Evolutionary conservation across 2,113 vertebrate species (phyloP).

Genomic region (Neodon shergylaensis): DNA sequence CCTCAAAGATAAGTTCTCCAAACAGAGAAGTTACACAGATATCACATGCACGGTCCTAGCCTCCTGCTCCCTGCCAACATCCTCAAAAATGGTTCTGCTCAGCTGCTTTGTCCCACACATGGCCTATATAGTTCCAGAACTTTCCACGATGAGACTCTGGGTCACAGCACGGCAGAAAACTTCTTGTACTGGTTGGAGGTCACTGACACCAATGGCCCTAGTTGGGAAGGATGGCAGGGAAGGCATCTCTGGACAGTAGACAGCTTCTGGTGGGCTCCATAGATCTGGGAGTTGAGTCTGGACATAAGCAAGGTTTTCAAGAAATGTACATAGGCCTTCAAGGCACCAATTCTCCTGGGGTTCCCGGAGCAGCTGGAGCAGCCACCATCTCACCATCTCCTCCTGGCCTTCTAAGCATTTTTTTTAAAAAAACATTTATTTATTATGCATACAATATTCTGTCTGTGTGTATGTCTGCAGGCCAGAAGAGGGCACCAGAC

Average conservation of each 20-base stretch:
- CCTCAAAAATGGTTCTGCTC: conserved; percentile 85
- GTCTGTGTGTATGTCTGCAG: too few relatives aligned
- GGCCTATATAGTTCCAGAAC: conserved; percentile 90
- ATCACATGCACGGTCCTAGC: conserved; percentile 73
- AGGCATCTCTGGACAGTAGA: not conserved
- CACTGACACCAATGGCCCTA: conserved; percentile 83
- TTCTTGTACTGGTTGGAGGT: conserved; percentile 89
- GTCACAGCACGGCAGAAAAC: conserved; percentile 89
- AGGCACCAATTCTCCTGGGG: not conserved
- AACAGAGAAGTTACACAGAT: conserved; percentile 74
- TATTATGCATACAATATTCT: too few relatives aligned
- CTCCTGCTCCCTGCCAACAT: conserved; percentile 72
- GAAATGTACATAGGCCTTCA: not conserved
- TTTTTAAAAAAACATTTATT: too few relatives aligned
- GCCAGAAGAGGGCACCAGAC: too few relatives aligned
- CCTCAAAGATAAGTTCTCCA: conserved; percentile 82
- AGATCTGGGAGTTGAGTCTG: not conserved
- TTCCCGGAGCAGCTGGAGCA: not conserved
- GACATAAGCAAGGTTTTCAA: not conserved
- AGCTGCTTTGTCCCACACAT: conserved; percentile 86
- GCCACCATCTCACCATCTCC: too few relatives aligned
- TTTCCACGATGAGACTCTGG: conserved; percentile 93
- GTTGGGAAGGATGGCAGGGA: conserved; percentile 87
- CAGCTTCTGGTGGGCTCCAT: not conserved
- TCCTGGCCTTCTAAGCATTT: not conserved